Evolutionary conservation across 2,113 vertebrate genomes (phyloP).

Genomic region (Centropus bengalensis): DNA sequence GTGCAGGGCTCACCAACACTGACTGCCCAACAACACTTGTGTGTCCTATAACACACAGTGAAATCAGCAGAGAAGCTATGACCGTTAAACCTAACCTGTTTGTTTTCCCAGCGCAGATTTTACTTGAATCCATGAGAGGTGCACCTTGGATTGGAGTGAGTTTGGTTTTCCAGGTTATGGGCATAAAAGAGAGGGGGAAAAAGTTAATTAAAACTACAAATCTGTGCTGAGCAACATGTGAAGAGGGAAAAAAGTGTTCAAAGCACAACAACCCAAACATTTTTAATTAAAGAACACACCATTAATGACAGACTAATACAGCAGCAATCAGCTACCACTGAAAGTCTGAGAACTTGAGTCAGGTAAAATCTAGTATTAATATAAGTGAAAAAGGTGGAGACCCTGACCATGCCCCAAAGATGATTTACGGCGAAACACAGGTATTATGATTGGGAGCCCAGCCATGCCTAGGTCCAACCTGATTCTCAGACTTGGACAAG

Average conservation of each 20-base stretch:
- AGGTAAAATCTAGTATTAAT: neutral
- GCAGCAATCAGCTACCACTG: neutral
- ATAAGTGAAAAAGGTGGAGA: neutral
- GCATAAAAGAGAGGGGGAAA: neutral
- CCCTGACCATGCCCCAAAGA: neutral
- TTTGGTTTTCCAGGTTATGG: rapidly evolving
- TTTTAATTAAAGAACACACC: neutral
- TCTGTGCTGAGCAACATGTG: neutral
- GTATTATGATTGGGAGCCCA: too few relatives aligned
- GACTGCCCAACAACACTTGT: neutral
- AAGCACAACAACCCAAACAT: neutral
- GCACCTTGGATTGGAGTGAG: neutral
- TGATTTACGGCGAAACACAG: neutral
- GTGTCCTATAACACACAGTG: neutral
- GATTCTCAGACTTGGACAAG: too few relatives aligned
- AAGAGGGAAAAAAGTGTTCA: neutral
- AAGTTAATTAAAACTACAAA: neutral
- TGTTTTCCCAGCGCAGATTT: neutral
- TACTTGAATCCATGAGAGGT: neutral
- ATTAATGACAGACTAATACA: rapidly evolving
- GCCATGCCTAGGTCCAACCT: too few relatives aligned
- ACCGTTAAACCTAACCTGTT: neutral
- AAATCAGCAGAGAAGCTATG: neutral
- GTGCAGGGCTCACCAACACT: neutral
- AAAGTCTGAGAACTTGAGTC: neutral